Conservation (phyloP, 2,113 vertebrate genomes). For the Cebus imitator region DNA sequence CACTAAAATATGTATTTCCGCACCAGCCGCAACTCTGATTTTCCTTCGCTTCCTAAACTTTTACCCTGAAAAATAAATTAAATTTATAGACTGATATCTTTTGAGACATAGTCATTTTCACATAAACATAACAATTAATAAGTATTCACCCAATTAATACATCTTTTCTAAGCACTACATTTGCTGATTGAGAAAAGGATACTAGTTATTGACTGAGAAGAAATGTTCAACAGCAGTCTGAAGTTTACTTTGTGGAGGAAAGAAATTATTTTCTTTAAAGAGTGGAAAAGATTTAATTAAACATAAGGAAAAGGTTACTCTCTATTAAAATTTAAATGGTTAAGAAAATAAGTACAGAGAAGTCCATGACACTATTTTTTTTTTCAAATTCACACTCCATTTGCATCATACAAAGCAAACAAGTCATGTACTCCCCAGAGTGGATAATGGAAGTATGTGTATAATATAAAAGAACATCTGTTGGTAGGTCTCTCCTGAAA, state of each 20-base stretch:
- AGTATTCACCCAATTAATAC: background rate
- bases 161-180: background rate
- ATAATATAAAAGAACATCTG: conserved; percentile 59
- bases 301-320: background rate
- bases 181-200: background rate
- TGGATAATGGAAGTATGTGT: background rate
- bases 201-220: background rate
- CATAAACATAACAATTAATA: background rate
- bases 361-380: background rate
- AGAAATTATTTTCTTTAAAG: background rate
- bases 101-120: background rate
- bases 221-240: background rate
- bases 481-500: conserved; percentile 23
- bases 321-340: background rate
- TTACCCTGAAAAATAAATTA: background rate
- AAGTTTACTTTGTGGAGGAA: background rate
- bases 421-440: background rate
- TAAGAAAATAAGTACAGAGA: conserved; percentile 19
- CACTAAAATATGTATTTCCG: background rate
- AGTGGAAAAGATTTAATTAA: background rate
- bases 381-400: background rate
- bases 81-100: background rate
- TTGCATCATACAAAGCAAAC: background rate
- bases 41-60: background rate
- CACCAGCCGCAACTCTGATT: background rate